Conservation (phyloP, 2,888 invertebrate species). For the Griposia aprilina region DNA sequence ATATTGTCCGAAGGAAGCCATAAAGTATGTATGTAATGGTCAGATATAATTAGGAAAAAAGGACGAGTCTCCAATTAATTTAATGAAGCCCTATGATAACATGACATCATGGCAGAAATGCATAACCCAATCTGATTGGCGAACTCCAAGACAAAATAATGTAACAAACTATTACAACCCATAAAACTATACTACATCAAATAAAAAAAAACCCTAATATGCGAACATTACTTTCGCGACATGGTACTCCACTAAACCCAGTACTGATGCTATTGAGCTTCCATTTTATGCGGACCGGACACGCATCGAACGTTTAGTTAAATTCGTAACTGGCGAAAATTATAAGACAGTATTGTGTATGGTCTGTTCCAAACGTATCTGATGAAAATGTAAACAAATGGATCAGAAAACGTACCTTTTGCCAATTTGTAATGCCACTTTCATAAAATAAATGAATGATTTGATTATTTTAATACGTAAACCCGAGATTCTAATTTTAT, state of each 20-base stretch:
- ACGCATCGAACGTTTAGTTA: conserved; percentile 68
- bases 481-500: not conserved
- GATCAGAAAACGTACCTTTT: not conserved
- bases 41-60: not conserved
- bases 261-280: conserved; percentile 67
- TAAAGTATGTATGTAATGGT: not conserved
- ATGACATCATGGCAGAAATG: not conserved
- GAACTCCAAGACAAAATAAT: not conserved
- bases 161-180: not conserved
- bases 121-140: not conserved
- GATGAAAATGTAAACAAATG: not conserved
- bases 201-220: conserved; percentile 31
- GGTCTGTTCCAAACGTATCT: not conserved
- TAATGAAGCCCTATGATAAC: conserved; percentile 26
- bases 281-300: conserved; percentile 64
- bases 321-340: conserved; percentile 57
- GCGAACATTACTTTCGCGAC: conserved; percentile 59
- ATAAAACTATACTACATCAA: conserved; percentile 11
- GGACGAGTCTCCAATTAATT: not conserved
- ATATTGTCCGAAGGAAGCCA: not conserved
- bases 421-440: not conserved
- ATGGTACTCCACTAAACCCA: conserved; percentile 57
- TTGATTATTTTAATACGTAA: not conserved
- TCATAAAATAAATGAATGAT: not conserved
- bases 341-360: conserved; percentile 42